Conservation (phyloP, 2,113 vertebrate genomes). For the Aegotheles bennettii region DNA sequence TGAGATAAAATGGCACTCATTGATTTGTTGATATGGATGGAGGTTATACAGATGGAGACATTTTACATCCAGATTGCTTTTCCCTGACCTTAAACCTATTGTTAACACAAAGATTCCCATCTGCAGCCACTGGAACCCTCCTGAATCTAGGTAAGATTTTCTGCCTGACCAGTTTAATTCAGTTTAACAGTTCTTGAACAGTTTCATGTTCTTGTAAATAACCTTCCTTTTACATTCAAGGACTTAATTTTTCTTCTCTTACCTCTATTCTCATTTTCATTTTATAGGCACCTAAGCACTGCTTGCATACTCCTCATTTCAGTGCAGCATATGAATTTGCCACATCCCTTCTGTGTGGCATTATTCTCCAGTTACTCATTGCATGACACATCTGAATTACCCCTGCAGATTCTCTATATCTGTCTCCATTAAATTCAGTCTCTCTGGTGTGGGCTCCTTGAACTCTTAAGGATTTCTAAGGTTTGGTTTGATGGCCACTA, state of each 20-base stretch:
- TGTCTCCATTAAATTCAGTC: not conserved
- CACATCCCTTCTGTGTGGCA: not conserved
- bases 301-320: not conserved
- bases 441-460: not conserved
- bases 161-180: not conserved
- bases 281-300: not conserved
- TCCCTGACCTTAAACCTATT: not conserved
- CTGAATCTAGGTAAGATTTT: not conserved
- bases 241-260: not conserved
- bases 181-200: too few species aligned
- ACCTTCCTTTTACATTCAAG: not conserved
- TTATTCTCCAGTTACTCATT: not conserved
- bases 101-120: not conserved
- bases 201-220: not conserved
- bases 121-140: not conserved
- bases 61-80: not conserved
- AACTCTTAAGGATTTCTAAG: not conserved
- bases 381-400: not conserved
- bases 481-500: not conserved
- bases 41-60: not conserved
- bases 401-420: not conserved
- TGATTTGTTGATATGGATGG: not conserved
- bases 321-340: not conserved
- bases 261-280: not conserved
- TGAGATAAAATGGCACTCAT: slow-evolving; percentile 1